These are phyloP conservation scores for Calameuta filiformis DNA, from an alignment of 2,888 invertebrate genomes.

Conservation along the genomic window DNA sequence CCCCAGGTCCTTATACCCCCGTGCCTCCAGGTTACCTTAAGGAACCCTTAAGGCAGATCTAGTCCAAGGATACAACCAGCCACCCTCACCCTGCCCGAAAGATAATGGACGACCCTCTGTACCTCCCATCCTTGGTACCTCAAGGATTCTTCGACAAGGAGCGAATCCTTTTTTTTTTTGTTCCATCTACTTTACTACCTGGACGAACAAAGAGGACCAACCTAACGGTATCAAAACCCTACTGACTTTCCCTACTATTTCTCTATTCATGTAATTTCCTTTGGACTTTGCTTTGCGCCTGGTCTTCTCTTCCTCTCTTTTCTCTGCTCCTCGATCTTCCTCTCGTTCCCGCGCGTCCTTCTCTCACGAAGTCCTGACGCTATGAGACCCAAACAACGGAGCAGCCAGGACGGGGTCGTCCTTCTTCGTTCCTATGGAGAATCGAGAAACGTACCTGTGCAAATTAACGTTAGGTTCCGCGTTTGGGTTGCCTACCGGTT, in stretches of 20 bases:
- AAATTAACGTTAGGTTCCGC: neutral
- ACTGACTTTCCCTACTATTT: conserved; percentile 10
- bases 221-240: conserved; percentile 46
- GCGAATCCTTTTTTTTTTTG: conserved; percentile 40
- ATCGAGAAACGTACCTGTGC: neutral
- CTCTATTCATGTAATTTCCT: neutral
- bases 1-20: neutral
- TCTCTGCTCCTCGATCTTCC: neutral
- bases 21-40: neutral
- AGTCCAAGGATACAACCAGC: conserved; percentile 47
- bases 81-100: conserved; percentile 42
- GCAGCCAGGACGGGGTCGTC: neutral
- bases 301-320: neutral
- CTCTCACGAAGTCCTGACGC: neutral
- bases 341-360: neutral
- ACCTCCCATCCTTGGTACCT: neutral
- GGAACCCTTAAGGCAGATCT: conserved; percentile 39
- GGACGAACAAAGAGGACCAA: conserved; percentile 46
- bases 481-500: neutral
- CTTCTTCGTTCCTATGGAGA: neutral
- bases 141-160: conserved; percentile 31
- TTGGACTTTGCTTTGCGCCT: neutral
- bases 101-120: conserved; percentile 30
- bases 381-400: neutral
- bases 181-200: conserved; percentile 35